Evolutionary conservation across 2,888 invertebrate genomes (phyloP), one percentile per base, ranked within the genome.

Genomic region (Slavum lentiscoides): DNA sequence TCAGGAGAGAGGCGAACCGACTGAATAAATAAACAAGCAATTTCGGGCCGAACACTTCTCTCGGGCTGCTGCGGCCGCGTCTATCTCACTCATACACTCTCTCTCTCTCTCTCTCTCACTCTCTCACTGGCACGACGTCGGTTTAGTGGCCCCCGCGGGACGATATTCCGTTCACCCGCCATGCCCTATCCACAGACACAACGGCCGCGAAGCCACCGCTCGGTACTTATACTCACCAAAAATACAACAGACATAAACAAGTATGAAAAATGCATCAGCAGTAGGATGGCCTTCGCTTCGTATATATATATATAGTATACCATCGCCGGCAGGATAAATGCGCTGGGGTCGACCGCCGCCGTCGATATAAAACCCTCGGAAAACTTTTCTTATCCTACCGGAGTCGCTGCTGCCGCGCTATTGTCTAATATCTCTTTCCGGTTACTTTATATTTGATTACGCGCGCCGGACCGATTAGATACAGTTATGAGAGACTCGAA

Each of bases 11-110:
- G 49, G 62, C 77, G 69, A 70, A 70, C 53, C 77, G 30, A 64
- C 77, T 77, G 77, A 77, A 77, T 77, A 77, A 77, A 77, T 77
- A 77, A 77, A 77, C 77, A 64, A 77, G 77, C 77, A 77, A 77
- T 77, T 77, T 77, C 70, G 62, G 62, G 70, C 39, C 77, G 70
- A 70, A 64, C 64, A 55, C 53, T 64, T 15, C 77, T 23, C 43
- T 7, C 21, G 21, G 21, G 43, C 43, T 21, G 17, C 21, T 59
- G 59, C 58, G n/a, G 19, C 19, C 5, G 5, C n/a, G 59, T 59
- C 11, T 21, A 21, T 21, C 55, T 15, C 30, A 30, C 30, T 30
- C 30, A 30, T 4, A 30, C 30, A 30, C 30, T 2, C 30, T 30
- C 30, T 30, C 30, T 30, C n/a, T n/a, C n/a, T 2, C 30, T 30